phyloP scores from a whole-genome alignment of 2,888 invertebrate species.

The Cynaeus angustus region DNA sequence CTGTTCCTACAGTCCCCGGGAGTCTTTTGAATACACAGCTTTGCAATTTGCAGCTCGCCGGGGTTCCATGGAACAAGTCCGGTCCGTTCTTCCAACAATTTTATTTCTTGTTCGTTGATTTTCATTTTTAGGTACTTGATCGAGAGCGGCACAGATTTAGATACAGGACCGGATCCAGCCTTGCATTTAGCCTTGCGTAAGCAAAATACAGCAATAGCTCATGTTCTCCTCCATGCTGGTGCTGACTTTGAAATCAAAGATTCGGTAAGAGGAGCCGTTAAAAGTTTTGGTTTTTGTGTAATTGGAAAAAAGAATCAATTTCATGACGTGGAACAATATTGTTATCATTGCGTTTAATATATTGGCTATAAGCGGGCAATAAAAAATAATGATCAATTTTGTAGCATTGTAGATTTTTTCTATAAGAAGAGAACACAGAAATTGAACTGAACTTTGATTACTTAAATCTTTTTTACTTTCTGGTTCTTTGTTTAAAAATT shows the following conservation, averaged over 20 bases:
- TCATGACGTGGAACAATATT: no score
- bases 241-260: slow-evolving; percentile 75
- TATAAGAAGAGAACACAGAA: no score
- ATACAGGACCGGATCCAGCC: slow-evolving; percentile 72
- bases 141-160: slow-evolving; percentile 68
- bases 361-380: no score
- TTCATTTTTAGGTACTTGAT: slow-evolving; percentile 64
- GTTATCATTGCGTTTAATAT: no score
- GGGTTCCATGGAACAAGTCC: slow-evolving; percentile 66
- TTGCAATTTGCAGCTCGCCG: slow-evolving; percentile 66
- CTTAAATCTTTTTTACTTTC: no score
- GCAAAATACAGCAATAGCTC: slow-evolving; percentile 74
- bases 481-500: no score
- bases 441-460: no score
- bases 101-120: neutral
- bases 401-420: no score
- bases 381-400: no score
- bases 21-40: slow-evolving; percentile 65
- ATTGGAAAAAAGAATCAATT: no score
- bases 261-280: slow-evolving; percentile 72
- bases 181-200: slow-evolving; percentile 77
- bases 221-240: slow-evolving; percentile 76
- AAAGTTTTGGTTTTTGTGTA: no score
- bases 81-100: slow-evolving; percentile 54
- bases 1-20: slow-evolving; percentile 64